Conservation (phyloP, 2,797 vertebrate species). For the Bufotes viridis region DNA sequence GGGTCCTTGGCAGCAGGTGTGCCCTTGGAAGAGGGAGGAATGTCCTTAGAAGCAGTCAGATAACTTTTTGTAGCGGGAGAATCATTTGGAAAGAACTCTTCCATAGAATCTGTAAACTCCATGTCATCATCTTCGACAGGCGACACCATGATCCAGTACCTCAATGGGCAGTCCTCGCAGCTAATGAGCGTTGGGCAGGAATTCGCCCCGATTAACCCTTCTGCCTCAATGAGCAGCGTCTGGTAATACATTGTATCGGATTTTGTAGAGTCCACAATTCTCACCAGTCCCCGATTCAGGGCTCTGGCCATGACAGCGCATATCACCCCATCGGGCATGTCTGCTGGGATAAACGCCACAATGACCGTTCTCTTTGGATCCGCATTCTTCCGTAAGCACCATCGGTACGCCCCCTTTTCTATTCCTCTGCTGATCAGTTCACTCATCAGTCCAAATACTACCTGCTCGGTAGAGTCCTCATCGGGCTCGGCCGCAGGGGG, state of each 20-base stretch:
- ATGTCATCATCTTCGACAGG: background rate
- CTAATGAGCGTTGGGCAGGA: background rate
- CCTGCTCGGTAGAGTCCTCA: background rate
- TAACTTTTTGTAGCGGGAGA: background rate
- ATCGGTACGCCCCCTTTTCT: background rate
- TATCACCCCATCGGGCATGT: constrained; percentile 27
- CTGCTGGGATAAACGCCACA: background rate
- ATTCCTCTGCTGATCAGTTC: background rate
- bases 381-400: constrained; percentile 6
- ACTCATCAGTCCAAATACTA: background rate
- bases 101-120: no score
- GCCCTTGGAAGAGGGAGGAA: no score
- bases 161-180: constrained; percentile 23
- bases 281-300: constrained; percentile 30
- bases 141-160: constrained; percentile 27
- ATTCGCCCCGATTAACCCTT: background rate
- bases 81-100: background rate
- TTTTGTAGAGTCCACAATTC: constrained; percentile 21
- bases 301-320: constrained; percentile 6
- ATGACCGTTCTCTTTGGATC: background rate
- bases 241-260: background rate
- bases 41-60: background rate
- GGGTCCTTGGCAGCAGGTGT: no score
- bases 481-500: background rate
- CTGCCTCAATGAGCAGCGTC: background rate